Evolutionary conservation across 2,113 vertebrate genomes (phyloP), one percentile per base, ranked within the genome.

Genomic region (Triplophysa dalaica): DNA sequence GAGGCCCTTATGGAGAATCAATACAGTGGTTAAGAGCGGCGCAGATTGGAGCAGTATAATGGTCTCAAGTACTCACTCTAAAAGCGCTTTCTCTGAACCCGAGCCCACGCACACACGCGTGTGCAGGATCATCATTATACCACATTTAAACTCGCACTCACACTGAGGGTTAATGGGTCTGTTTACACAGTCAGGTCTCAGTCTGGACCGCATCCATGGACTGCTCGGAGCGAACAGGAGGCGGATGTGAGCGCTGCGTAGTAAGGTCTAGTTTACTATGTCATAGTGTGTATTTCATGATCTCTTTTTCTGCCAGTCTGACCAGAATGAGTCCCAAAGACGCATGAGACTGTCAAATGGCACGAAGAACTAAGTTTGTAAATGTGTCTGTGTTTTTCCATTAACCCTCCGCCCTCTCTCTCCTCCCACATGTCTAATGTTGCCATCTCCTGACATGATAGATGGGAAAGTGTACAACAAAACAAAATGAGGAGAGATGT

Each of bases 11-110:
- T 82, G 72, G 80, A 72, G 72, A 82, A 84, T 84, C 83, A 82
- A 84, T 84, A 84, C 68, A 61, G 83, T 61, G 80, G 83, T 84
- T 84, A 84, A 70, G 80, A 84, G 77, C 48, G 61, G 58, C 75
- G 76, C 75, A 84, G 79, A 84, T 81, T 84, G 83, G 65, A 84
- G 80, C 56, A 72, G 80, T 82, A 65, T 84, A 84, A 84, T 84
- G 80, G 76, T 82, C 80, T 82, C 75, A 84, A 84, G 80, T 84
- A 78, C 80, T 76, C 61, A 29, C 62, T 76, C 83, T 79, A 63
- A 61, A 64, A 79, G 76, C 52, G 58, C 79, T 84, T 80, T 84
- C 70, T 75, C 45, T 65, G 17, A 67, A 50, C 62, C 62, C 62
- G 13, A 77, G 41, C 75, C 43, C 33, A 65, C 79, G 41, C 67